Base-by-base conservation (phyloP, 2,113 vertebrate genomes). In the Monopterus albus region DNA sequence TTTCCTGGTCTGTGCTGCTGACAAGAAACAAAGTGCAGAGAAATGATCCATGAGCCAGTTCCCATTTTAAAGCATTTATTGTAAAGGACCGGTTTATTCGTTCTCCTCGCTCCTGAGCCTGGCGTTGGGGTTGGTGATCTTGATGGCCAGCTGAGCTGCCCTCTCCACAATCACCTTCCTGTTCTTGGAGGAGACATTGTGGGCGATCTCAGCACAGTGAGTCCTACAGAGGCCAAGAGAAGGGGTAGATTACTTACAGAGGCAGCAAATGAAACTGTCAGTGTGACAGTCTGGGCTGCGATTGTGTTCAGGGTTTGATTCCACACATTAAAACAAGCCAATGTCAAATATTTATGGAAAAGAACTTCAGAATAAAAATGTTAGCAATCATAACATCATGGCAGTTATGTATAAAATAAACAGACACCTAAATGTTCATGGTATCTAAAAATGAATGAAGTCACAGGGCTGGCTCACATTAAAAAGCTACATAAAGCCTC, bases 181-280 rank as follows among this genome's bases (percentile, higher is more conserved):
- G 92, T 98, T 99, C 93, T 99, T 99, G 0, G 98, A 99, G 38
- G 98, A 99, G 33, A 99, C 98, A 0, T 99, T 99, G 93, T 99
- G 98, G 75, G 98, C 98, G 0, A 99, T 99, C 88, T 99, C 98
- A 4, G 98, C 98, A 7, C 97, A 98, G 81, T 95, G 96, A 0
- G 96, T 96, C 92, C 98, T 99, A 72, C 4, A 84, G 61, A 35
- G 38, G 42, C 2, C 62, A 35, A 81, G 29, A 17, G 4, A 56
- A 40, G 11, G 2, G 10, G 0, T 23, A 0, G 17, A 15, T 45
- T 28, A 29, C 38, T 18, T 6, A 53, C 2, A 2, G n/a, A 28
- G 3, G 15, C 23, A 40, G 15, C 5, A 10, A 50, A 20, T 23
- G 18, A 7, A 28, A 29, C 8, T 13, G 4, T 14, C n/a, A 11